phyloP scores from a whole-genome alignment of 1,140 invertebrate species.

The Temnothorax nylanderi region DNA sequence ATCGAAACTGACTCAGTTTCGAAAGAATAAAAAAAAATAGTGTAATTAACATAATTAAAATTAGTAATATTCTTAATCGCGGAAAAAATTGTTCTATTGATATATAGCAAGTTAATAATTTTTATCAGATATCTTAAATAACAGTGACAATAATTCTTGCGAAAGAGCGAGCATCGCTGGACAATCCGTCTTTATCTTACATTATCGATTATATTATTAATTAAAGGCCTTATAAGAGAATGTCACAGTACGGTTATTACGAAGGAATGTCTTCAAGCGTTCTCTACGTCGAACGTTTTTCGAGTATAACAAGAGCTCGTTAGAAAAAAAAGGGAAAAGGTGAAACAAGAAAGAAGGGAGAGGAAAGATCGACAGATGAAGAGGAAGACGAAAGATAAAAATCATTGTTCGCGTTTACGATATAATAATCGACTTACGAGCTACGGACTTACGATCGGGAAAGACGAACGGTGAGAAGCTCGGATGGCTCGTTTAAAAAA shows the following conservation, averaged over 20 bases:
- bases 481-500: slow-evolving; percentile 24
- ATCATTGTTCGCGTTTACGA: slow-evolving; percentile 54
- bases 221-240: slow-evolving; percentile 78
- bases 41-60: slow-evolving; percentile 25
- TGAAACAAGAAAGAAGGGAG: slow-evolving; percentile 30
- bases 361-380: slow-evolving; percentile 49
- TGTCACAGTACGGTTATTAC: slow-evolving; percentile 83
- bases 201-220: slow-evolving; percentile 73
- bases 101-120: background rate
- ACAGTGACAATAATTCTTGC: background rate
- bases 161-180: slow-evolving; percentile 21
- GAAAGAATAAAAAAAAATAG: background rate
- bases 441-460: slow-evolving; percentile 61
- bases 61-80: background rate
- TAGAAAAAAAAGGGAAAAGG: slow-evolving; percentile 65
- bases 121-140: slow-evolving; percentile 13
- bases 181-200: slow-evolving; percentile 49
- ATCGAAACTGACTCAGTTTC: background rate
- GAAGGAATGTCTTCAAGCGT: slow-evolving; percentile 82
- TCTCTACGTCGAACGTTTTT: slow-evolving; percentile 70
- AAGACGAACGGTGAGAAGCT: slow-evolving; percentile 34
- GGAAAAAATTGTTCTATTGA: background rate
- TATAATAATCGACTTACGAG: slow-evolving; percentile 62
- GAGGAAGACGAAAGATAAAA: slow-evolving; percentile 54
- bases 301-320: slow-evolving; percentile 69